phyloP scores from a whole-genome alignment of 2,113 vertebrate genomes.

The Phalacrocorax aristotelis region DNA sequence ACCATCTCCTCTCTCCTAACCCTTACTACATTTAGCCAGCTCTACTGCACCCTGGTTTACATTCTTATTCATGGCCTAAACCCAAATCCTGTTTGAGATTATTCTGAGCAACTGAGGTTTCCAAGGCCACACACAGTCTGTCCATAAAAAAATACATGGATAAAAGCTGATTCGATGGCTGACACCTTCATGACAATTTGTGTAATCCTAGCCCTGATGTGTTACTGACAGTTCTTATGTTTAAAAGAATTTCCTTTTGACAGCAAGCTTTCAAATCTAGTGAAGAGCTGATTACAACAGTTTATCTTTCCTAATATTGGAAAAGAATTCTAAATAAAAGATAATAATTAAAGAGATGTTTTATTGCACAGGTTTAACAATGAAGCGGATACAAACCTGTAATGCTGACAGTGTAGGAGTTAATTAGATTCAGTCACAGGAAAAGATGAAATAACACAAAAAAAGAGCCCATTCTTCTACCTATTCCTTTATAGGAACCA shows the following conservation, averaged over 20 bases:
- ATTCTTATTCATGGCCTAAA: background rate
- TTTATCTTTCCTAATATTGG: slow-evolving; percentile 28
- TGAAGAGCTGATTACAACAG: background rate
- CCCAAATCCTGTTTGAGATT: background rate
- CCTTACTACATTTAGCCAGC: background rate
- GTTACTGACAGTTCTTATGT: background rate
- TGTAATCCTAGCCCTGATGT: background rate
- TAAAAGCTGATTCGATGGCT: background rate
- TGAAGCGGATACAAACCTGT: slow-evolving; percentile 8
- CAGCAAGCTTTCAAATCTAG: background rate
- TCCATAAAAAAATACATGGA: background rate
- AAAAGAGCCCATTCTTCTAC: background rate
- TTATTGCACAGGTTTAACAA: slow-evolving; percentile 22
- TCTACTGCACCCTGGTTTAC: background rate
- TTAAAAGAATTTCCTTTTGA: background rate
- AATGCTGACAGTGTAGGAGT: background rate
- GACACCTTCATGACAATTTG: background rate
- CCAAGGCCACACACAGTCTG: background rate
- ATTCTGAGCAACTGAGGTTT: background rate
- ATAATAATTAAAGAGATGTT: background rate
- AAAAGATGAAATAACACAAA: slow-evolving; percentile 1
- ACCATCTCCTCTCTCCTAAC: background rate
- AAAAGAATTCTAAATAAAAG: slow-evolving; percentile 24
- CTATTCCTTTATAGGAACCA: background rate
- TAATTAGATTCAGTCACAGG: slow-evolving; percentile 22